Percentiles rank a stretch among this genome's conserved stretches.
Evolutionary conservation across 2,113 vertebrate genomes (phyloP).

Genomic region (Corydoras sp.): DNA sequence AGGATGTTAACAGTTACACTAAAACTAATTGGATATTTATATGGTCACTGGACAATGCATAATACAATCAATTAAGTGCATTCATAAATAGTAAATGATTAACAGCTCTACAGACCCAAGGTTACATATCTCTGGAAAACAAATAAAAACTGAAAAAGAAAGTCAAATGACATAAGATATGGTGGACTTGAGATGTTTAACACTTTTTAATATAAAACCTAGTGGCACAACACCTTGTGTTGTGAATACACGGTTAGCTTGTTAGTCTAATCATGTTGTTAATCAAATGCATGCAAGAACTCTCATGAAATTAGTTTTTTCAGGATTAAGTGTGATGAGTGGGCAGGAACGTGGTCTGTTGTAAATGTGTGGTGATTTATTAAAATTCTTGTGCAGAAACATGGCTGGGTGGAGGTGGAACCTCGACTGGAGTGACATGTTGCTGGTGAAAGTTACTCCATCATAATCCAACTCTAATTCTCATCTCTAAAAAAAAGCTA

Average conservation of each 20-base stretch:
- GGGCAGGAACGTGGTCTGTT: slow-evolving; percentile 27
- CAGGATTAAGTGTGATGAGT: background rate
- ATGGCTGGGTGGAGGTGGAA: slow-evolving; percentile 25
- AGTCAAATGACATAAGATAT: background rate
- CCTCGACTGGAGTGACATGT: slow-evolving; percentile 37
- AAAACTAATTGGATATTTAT: background rate
- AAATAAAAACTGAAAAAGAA: background rate
- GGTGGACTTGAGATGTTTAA: background rate
- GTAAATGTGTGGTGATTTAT: slow-evolving; percentile 46
- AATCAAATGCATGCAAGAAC: too few relatives aligned
- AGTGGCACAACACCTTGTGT: background rate
- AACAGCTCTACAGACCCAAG: too few relatives aligned
- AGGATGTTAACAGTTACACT: too few relatives aligned
- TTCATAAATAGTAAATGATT: too few relatives aligned
- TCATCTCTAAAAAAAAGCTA: slow-evolving; percentile 32
- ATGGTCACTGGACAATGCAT: background rate
- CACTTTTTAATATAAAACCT: background rate
- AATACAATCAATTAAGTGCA: too few relatives aligned
- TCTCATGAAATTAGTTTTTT: too few relatives aligned
- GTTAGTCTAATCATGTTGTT: too few relatives aligned
- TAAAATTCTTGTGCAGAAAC: slow-evolving; percentile 45
- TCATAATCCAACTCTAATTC: slow-evolving; percentile 33
- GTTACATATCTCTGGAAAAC: background rate
- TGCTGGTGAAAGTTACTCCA: slow-evolving; percentile 30
- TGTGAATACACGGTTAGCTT: background rate